Conservation (phyloP, 2,797 vertebrate genomes). For the Kryptopterus vitreolus region DNA sequence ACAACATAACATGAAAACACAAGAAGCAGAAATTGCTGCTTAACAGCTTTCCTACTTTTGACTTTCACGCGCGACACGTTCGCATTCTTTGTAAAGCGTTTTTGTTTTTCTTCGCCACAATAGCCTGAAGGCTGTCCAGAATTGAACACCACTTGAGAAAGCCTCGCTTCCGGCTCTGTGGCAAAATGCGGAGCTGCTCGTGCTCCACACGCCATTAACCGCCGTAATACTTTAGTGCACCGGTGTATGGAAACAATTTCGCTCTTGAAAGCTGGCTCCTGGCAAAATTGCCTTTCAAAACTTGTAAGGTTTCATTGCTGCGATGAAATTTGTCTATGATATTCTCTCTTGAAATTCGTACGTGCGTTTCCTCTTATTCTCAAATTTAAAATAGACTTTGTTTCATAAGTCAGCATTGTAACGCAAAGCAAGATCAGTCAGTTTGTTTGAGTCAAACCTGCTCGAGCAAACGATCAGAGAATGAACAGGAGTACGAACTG, state of each 20-base stretch:
- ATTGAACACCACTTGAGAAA: slow-evolving; percentile 64
- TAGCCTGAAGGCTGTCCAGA: slow-evolving; percentile 70
- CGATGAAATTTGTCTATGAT: slow-evolving; percentile 60
- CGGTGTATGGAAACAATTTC: slow-evolving; percentile 75
- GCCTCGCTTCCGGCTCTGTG: slow-evolving; percentile 67
- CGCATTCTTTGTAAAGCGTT: slow-evolving; percentile 21
- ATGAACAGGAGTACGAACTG: slow-evolving; percentile 10
- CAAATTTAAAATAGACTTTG: neutral
- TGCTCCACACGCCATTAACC: slow-evolving; percentile 76
- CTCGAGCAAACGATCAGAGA: slow-evolving; percentile 30
- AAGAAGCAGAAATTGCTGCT: neutral
- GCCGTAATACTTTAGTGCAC: slow-evolving; percentile 73
- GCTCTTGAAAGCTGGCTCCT: slow-evolving; percentile 68
- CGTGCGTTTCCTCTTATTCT: neutral
- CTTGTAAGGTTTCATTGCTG: slow-evolving; percentile 55
- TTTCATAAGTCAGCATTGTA: neutral
- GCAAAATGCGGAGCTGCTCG: slow-evolving; percentile 73
- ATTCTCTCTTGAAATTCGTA: slow-evolving; percentile 39
- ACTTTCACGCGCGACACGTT: slow-evolving; percentile 20
- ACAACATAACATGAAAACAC: neutral
- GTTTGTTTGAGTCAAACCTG: slow-evolving; percentile 29
- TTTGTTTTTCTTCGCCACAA: slow-evolving; percentile 61
- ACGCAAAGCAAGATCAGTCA: neutral
- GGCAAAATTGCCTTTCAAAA: slow-evolving; percentile 64
- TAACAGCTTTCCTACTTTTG: neutral